Percentiles rank a stretch among this genome's conserved stretches.
phyloP scores from a whole-genome alignment of 2,888 invertebrate species.

The Nemapogon koenigi region DNA sequence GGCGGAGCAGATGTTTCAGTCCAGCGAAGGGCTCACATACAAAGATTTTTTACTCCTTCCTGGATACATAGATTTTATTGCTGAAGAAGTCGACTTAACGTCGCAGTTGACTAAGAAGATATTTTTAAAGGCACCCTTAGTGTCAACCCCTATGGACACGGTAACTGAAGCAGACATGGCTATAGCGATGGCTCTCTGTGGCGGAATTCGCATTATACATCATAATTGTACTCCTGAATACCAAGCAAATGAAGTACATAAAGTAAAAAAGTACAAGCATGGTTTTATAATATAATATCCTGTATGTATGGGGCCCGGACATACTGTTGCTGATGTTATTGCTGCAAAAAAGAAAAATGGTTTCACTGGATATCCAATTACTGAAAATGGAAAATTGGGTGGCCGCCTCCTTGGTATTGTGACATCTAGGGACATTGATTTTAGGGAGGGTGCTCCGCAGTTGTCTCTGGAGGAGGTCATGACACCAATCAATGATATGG shows the following conservation, averaged over 20 bases:
- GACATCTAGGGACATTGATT: slow-evolving; percentile 97
- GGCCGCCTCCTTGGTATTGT: slow-evolving; percentile 95
- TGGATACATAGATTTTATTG: slow-evolving; percentile 94
- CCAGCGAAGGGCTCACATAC: slow-evolving; percentile 91
- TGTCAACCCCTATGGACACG: slow-evolving; percentile 99
- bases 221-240: slow-evolving; percentile 94
- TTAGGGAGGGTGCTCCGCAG: slow-evolving; percentile 74
- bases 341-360: slow-evolving; percentile 90
- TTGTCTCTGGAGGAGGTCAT: slow-evolving; percentile 78
- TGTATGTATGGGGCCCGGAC: slow-evolving; percentile 88
- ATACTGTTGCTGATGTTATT: slow-evolving; percentile 89
- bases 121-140: slow-evolving; percentile 87
- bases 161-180: slow-evolving; percentile 99
- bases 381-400: slow-evolving; percentile 92
- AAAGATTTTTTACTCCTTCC: slow-evolving; percentile 97
- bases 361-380: slow-evolving; percentile 96
- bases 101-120: slow-evolving; percentile 91
- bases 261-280: slow-evolving; percentile 99
- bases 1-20: slow-evolving; percentile 79
- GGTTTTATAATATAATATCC: slow-evolving; percentile 98
- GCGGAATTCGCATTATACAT: slow-evolving; percentile 97
- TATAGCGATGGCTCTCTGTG: slow-evolving; percentile 97
- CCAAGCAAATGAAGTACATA: slow-evolving; percentile 94
- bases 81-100: slow-evolving; percentile 90
- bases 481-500: slow-evolving; percentile 85